Evolutionary conservation across 1,140 invertebrate species (phyloP), one percentile per base, ranked within the genome.

Genomic region (Rhagoletis pomonella): DNA sequence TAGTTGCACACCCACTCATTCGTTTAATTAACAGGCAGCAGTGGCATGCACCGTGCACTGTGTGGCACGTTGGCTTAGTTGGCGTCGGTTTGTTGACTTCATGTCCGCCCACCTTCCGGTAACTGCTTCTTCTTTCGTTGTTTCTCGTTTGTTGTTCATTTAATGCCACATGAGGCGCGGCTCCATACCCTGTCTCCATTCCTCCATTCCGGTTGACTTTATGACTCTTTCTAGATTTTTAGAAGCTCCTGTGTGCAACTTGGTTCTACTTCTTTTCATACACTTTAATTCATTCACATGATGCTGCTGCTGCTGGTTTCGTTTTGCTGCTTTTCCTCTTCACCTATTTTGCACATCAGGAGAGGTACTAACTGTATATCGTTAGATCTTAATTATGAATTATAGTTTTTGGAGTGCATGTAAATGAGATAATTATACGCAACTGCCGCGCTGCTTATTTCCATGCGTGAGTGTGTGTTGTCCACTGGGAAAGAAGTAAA

Each of bases 1-100:
- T 91, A 91, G 91, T 88, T 88, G 89, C 91, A 91, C 91, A 91
- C 91, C 91, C 91, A 91, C 91, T 91, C 86, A 62, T 77, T 69
- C 86, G 47, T 73, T 77, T 73, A 87, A 77, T 77, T 64, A 87
- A 86, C 86, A 86, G 60, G 4, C 62, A 86, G 59, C 85, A n/a
- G 42, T 86, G 85, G 85, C 42, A 4, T 64, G 60, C 29, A 10
- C 44, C 19, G 58, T 12, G 84, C 55, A 42, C 14, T 85, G 59
- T 67, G 42, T 88, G 89, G 86, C 29, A 86, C 64, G 84, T 1
- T 88, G 89, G 88, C 17, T 89, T 87, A 87, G 7, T 19, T 88
- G 88, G 87, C 87, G 55, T 42, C 42, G 55, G 59, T 62, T 60
- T 86, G 84, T 86, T 39, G 44, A 55, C 73, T 50, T 44, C 73